phyloP scores from a whole-genome alignment of 1,140 invertebrate species.

The Zaprionus gabonicus region DNA sequence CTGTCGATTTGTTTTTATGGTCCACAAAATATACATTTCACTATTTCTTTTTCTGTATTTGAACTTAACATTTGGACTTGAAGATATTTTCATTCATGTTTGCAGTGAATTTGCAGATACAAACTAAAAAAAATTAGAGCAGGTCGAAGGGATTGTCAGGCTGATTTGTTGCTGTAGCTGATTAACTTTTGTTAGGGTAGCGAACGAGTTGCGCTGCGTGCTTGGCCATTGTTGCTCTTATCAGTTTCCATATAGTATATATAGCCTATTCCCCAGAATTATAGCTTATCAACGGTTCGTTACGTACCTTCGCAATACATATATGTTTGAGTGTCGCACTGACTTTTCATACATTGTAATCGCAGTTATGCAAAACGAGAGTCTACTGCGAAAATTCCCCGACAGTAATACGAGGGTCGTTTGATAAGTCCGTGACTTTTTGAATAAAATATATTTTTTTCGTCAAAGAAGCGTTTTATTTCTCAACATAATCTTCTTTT shows the following conservation, averaged over 20 bases:
- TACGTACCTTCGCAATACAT: constrained; percentile 9
- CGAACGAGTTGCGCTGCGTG: not conserved
- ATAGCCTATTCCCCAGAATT: constrained; percentile 1
- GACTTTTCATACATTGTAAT: constrained; percentile 1
- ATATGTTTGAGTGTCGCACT: not conserved
- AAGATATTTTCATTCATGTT: constrained; percentile 20
- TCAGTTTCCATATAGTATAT: constrained; percentile 15
- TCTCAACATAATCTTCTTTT: too few species aligned
- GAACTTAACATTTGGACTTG: constrained; percentile 59
- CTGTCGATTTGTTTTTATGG: constrained; percentile 74
- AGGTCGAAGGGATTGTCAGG: not conserved
- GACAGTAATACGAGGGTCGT: too few species aligned
- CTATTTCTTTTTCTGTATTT: constrained; percentile 44
- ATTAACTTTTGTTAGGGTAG: constrained; percentile 62
- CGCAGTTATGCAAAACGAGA: not conserved
- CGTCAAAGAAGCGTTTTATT: too few species aligned
- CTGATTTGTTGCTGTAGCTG: constrained; percentile 13
- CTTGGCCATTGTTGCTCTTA: constrained; percentile 23
- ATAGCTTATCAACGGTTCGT: constrained; percentile 46
- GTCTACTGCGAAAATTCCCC: constrained; percentile 1
- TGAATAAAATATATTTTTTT: too few species aligned
- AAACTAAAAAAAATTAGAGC: constrained; percentile 58
- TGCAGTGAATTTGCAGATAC: constrained; percentile 24
- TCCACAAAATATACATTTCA: constrained; percentile 29
- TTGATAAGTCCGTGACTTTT: too few species aligned